Percentiles rank a stretch among this genome's conserved stretches.
These are phyloP conservation scores for Hyaena hyaena DNA, from an alignment of 2,113 vertebrate genomes.

Conservation along the genomic window DNA sequence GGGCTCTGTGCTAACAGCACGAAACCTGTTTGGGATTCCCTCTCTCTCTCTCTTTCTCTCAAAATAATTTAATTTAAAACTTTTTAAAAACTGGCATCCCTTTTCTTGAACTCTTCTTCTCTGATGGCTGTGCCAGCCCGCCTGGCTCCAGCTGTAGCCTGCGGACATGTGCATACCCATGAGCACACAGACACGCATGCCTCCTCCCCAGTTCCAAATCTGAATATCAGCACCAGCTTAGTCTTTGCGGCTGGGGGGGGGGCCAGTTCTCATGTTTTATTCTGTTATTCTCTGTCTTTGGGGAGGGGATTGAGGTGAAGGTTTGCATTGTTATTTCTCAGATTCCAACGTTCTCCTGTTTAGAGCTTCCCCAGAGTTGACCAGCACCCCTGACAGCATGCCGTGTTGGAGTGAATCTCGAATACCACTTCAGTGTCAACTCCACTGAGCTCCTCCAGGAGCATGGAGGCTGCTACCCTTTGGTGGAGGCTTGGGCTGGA, in stretches of 20 bases:
- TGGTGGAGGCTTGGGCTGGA: not conserved
- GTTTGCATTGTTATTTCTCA: not conserved
- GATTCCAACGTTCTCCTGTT: not conserved
- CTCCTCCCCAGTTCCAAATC: not conserved
- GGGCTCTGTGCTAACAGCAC: too few species aligned
- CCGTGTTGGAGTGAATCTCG: too few species aligned
- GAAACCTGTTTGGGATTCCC: too few species aligned
- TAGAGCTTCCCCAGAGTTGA: not conserved
- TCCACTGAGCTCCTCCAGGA: not conserved
- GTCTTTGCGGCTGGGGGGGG: fast-evolving
- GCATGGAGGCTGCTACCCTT: not conserved
- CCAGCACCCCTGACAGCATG: fast-evolving
- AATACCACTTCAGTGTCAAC: not conserved
- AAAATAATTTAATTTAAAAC: too few species aligned
- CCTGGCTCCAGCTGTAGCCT: fast-evolving
- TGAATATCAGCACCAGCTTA: not conserved
- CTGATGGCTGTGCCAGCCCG: not conserved
- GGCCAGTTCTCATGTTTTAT: not conserved
- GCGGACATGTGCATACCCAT: fast-evolving
- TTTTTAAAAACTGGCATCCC: not conserved
- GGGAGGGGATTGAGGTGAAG: not conserved
- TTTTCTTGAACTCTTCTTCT: not conserved
- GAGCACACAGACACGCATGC: fast-evolving
- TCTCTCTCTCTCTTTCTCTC: too few species aligned
- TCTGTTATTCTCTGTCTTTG: not conserved